These are phyloP conservation scores for Dunckerocampus dactyliophorus DNA, from an alignment of 2,113 vertebrate genomes.

Conservation along the genomic window DNA sequence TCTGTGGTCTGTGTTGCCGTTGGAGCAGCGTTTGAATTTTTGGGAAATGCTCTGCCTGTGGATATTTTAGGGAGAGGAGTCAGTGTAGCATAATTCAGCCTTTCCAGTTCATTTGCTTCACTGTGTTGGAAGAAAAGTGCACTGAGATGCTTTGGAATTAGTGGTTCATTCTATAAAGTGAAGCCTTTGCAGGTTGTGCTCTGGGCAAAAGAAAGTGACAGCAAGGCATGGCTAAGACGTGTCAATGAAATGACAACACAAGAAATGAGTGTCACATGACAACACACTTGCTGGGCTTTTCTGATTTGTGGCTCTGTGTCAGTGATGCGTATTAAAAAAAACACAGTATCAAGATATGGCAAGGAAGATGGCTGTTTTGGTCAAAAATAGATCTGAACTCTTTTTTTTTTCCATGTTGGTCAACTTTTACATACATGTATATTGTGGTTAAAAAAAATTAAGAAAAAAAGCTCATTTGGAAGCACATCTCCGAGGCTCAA, in stretches of 20 bases:
- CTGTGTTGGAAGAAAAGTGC: constrained; percentile 53
- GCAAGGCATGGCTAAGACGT: no score
- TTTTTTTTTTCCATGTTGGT: constrained; percentile 68
- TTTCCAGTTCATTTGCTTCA: constrained; percentile 57
- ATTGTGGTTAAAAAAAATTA: constrained; percentile 62
- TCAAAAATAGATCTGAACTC: constrained; percentile 54
- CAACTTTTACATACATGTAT: constrained; percentile 75
- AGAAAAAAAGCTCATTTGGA: constrained; percentile 46
- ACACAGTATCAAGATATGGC: constrained; percentile 45
- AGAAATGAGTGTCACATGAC: background rate
- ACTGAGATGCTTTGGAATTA: constrained; percentile 46
- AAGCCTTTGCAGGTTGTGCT: constrained; percentile 40
- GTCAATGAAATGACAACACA: constrained; percentile 5
- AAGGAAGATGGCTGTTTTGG: constrained; percentile 35
- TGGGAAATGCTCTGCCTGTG: no score
- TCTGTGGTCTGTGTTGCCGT: no score
- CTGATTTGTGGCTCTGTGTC: constrained; percentile 46
- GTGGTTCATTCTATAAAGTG: constrained; percentile 22
- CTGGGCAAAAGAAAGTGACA: constrained; percentile 33
- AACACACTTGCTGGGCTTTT: constrained; percentile 15
- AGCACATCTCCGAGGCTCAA: constrained; percentile 56
- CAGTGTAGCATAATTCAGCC: no score
- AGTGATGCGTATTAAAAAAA: constrained; percentile 58
- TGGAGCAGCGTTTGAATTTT: no score
- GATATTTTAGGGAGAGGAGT: no score